These are phyloP conservation scores for Phycodurus eques DNA, from an alignment of 2,113 vertebrate species.

Conservation along the genomic window DNA sequence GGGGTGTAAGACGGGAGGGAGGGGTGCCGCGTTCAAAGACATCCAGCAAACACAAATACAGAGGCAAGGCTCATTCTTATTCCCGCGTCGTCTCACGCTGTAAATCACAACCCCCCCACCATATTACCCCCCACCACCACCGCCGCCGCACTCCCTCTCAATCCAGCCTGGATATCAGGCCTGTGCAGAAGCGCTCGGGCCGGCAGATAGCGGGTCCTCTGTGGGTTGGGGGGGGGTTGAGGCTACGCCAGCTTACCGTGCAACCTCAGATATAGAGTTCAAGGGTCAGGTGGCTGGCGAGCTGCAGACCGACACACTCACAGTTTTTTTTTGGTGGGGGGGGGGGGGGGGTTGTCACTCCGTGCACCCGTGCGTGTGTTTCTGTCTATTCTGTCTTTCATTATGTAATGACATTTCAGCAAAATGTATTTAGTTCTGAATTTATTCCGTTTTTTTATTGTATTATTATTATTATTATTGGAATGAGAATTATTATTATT, in stretches of 20 bases:
- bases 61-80: conserved; percentile 42
- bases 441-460: no score
- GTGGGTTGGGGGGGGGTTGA: conserved; percentile 54
- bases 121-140: conserved; percentile 9
- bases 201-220: conserved; percentile 71
- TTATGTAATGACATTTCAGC: neutral
- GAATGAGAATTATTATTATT: no score
- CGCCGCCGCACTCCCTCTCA: conserved; percentile 57
- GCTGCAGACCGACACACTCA: conserved; percentile 21
- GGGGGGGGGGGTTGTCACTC: neutral
- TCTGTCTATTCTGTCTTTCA: conserved; percentile 2
- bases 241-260: conserved; percentile 54
- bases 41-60: conserved; percentile 51
- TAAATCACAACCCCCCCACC: conserved; percentile 59
- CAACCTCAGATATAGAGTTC: conserved; percentile 65
- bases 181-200: conserved; percentile 69
- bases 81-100: conserved; percentile 52
- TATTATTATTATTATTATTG: no score
- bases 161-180: conserved; percentile 69
- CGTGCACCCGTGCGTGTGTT: neutral
- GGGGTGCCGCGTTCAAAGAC: conserved; percentile 34
- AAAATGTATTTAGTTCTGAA: no score
- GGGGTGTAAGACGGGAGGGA: conserved; percentile 11
- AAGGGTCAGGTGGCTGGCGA: conserved; percentile 43
- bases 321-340: conserved; percentile 10